phyloP scores from a whole-genome alignment of 2,888 invertebrate species.

The Agrilus mali region DNA sequence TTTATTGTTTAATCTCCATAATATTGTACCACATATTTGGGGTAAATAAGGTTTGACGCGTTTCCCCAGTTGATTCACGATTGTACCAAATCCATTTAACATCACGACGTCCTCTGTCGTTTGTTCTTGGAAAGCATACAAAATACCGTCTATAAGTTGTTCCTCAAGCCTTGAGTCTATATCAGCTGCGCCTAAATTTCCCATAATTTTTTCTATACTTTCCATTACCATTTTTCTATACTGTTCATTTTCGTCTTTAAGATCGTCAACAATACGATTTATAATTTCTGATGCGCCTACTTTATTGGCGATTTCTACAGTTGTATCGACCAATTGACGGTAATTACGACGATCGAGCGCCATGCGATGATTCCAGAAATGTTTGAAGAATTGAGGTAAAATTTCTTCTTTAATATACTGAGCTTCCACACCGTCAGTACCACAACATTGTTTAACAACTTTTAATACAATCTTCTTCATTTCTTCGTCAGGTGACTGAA shows the following conservation, averaged over 20 bases:
- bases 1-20: slow-evolving; percentile 99
- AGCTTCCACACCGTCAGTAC: slow-evolving; percentile 98
- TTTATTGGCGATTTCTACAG: slow-evolving; percentile 99
- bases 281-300: slow-evolving; percentile 99
- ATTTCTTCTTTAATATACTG: slow-evolving; percentile 99
- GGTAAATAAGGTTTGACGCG: slow-evolving; percentile 97
- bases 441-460: slow-evolving; percentile 99
- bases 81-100: slow-evolving; percentile 98
- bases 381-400: slow-evolving; percentile 94
- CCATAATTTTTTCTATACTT: slow-evolving; percentile 98
- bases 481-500: slow-evolving; percentile 99
- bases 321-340: slow-evolving; percentile 95
- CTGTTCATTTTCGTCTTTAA: slow-evolving; percentile 99
- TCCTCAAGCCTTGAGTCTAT: slow-evolving; percentile 97
- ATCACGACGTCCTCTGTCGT: slow-evolving; percentile 99
- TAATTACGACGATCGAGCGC: slow-evolving; percentile 96
- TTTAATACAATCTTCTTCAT: slow-evolving; percentile 99
- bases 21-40: slow-evolving; percentile 98
- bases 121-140: slow-evolving; percentile 99
- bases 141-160: slow-evolving; percentile 96
- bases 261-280: slow-evolving; percentile 94
- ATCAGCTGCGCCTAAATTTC: slow-evolving; percentile 93
- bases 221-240: slow-evolving; percentile 99
- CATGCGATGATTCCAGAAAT: slow-evolving; percentile 99
- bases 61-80: slow-evolving; percentile 94